Evolutionary conservation across 2,888 invertebrate species (phyloP).

Genomic region (Girardia tigrina): DNA sequence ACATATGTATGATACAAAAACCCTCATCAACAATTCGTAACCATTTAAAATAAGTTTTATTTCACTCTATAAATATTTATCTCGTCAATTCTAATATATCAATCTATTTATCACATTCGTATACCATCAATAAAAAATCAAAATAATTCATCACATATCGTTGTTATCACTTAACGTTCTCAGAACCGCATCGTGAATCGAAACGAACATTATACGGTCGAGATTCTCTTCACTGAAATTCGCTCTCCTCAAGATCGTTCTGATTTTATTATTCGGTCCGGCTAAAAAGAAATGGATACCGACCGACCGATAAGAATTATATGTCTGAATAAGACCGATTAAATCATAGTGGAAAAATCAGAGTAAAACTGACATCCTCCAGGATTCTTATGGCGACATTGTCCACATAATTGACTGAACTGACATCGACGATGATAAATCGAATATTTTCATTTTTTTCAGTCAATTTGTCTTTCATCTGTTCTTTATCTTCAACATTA

Average conservation of each 20-base stretch:
- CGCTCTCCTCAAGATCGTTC: not conserved
- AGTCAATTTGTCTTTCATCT: not conserved
- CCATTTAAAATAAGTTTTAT: too few species aligned
- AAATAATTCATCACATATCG: too few species aligned
- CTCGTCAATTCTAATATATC: too few species aligned
- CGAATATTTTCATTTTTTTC: too few species aligned
- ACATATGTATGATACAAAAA: too few species aligned
- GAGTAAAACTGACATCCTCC: not conserved
- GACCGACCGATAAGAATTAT: not conserved
- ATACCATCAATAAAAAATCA: too few species aligned
- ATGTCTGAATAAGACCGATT: too few species aligned
- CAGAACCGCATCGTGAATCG: not conserved
- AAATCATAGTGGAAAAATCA: too few species aligned
- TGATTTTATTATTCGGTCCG: conserved; percentile 8
- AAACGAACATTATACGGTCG: not conserved
- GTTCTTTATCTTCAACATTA: not conserved
- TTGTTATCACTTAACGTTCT: too few species aligned
- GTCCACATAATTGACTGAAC: not conserved
- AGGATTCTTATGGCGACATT: conserved; percentile 4
- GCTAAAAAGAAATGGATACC: not conserved
- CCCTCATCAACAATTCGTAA: too few species aligned
- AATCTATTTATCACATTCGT: too few species aligned
- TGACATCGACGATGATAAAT: not conserved
- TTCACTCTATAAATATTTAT: too few species aligned
- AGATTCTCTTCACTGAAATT: not conserved